A percentile compares a stretch with the other conserved stretches of the same genome.
Conservation (phyloP, 2,888 invertebrate genomes). For the Falcaria lacertinaria region DNA sequence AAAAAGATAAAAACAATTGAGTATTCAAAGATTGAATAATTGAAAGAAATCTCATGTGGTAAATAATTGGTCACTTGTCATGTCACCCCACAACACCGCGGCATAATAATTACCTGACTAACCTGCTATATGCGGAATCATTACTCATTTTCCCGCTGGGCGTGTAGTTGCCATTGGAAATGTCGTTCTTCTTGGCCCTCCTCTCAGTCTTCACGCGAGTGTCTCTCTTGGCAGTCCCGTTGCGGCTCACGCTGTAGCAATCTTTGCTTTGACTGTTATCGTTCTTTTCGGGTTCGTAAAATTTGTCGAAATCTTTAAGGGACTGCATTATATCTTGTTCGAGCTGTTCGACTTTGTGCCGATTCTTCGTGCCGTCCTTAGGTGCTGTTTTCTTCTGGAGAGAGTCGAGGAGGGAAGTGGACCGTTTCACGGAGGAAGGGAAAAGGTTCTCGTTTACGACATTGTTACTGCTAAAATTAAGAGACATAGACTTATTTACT, state of each 20-base stretch:
- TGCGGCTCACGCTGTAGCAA: conserved; percentile 35
- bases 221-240: conserved; percentile 53
- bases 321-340: conserved; percentile 75
- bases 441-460: conserved; percentile 65
- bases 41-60: too few species aligned
- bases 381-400: conserved; percentile 60
- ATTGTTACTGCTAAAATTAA: conserved; percentile 80
- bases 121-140: conserved; percentile 94
- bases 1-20: conserved; percentile 8
- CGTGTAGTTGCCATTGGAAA: conserved; percentile 60
- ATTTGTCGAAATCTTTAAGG: conserved; percentile 71
- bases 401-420: conserved; percentile 78
- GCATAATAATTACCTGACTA: conserved; percentile 65
- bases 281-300: conserved; percentile 63
- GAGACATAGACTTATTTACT: conserved; percentile 76
- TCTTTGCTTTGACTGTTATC: conserved; percentile 51
- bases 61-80: too few species aligned
- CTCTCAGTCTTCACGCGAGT: conserved; percentile 46
- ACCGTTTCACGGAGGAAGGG: conserved; percentile 77
- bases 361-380: conserved; percentile 60
- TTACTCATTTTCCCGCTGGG: conserved; percentile 64
- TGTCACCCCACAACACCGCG: too few species aligned
- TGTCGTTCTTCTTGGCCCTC: conserved; percentile 54
- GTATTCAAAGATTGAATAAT: neutral
- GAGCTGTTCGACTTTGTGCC: conserved; percentile 67